Conservation (phyloP, 2,113 vertebrate genomes). For the Mola mola region DNA sequence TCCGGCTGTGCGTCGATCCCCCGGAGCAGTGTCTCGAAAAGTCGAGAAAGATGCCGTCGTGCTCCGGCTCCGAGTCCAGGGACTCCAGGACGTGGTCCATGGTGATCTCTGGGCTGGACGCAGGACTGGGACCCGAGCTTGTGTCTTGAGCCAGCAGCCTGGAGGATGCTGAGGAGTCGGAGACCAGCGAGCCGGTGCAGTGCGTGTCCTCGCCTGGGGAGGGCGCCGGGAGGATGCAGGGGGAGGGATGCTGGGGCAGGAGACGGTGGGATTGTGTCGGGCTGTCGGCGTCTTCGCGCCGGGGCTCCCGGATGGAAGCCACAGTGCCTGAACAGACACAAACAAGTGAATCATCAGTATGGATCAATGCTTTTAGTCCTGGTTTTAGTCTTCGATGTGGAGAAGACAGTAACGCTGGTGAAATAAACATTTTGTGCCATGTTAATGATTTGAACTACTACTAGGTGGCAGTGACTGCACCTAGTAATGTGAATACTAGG, state of each 20-base stretch:
- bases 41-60: constrained; percentile 93
- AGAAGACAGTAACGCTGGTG: no score
- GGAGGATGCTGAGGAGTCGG: constrained; percentile 42
- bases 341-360: not conserved
- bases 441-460: no score
- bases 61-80: constrained; percentile 86
- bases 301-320: constrained; percentile 67
- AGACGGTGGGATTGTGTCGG: not conserved
- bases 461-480: no score
- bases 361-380: no score
- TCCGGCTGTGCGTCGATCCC: constrained; percentile 68
- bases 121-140: constrained; percentile 67
- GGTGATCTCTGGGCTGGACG: constrained; percentile 87
- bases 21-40: constrained; percentile 80
- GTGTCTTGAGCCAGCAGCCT: constrained; percentile 67
- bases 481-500: no score
- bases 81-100: constrained; percentile 87
- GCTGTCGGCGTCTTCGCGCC: not conserved
- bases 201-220: constrained; percentile 66
- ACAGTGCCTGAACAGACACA: constrained; percentile 59
- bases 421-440: not conserved
- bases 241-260: constrained; percentile 47
- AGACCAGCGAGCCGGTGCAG: constrained; percentile 32
- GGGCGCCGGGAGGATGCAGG: constrained; percentile 54
- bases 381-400: no score